These are phyloP conservation scores for Danio tinwini DNA, from an alignment of 2,797 vertebrate species.

Conservation along the genomic window DNA sequence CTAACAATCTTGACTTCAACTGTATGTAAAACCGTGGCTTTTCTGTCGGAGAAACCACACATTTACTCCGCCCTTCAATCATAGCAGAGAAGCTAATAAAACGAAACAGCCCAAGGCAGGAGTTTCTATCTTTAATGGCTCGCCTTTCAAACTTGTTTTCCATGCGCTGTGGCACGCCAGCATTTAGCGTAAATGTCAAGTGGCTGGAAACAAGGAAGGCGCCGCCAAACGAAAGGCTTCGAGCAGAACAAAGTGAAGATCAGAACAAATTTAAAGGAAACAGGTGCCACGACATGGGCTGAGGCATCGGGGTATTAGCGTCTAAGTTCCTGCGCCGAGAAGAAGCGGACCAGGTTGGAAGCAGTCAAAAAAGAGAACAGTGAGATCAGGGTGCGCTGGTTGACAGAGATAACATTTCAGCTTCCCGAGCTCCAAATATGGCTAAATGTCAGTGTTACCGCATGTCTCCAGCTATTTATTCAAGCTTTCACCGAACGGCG, in stretches of 20 bases:
- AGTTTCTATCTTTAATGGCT: conserved; percentile 37
- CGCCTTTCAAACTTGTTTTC: conserved; percentile 44
- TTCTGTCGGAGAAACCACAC: conserved; percentile 10
- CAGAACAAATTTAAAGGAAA: conserved; percentile 37
- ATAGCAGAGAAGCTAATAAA: conserved; percentile 52
- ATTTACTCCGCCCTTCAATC: conserved; percentile 4
- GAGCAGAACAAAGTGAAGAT: conserved; percentile 22
- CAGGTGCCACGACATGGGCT: conserved; percentile 24
- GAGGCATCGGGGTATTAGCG: conserved; percentile 7
- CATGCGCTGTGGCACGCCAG: conserved; percentile 25
- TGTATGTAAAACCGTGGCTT: conserved; percentile 43
- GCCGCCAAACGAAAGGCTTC: conserved; percentile 34
- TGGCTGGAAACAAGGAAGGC: conserved; percentile 44
- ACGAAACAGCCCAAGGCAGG: conserved; percentile 45
- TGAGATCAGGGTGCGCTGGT: conserved; percentile 31
- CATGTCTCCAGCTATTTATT: conserved; percentile 20
- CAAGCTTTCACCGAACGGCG: conserved; percentile 11
- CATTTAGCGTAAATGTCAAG: conserved; percentile 46
- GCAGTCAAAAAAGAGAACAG: conserved; percentile 36
- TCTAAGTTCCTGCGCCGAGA: conserved; percentile 2
- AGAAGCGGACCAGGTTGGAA: conserved; percentile 18
- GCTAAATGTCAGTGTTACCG: conserved; percentile 39
- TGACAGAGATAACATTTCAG: conserved; percentile 49
- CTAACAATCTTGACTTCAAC: too few species aligned
- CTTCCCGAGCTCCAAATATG: conserved; percentile 41